These are phyloP conservation scores for Dendrophyllia cribrosa DNA, from an alignment of 64 coral and sea anemone species.

Conservation along the genomic window DNA sequence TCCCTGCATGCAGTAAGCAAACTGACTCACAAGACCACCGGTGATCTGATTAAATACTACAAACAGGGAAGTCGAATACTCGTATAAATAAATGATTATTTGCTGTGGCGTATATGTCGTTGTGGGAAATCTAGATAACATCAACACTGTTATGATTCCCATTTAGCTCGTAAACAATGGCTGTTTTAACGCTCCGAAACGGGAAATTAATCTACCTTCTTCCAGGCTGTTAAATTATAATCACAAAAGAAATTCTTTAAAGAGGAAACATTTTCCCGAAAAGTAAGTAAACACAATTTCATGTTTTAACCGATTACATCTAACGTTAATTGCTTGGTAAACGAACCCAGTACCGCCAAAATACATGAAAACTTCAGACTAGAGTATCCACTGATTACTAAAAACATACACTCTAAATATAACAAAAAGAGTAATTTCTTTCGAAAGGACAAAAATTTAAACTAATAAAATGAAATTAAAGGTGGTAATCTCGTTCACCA, in stretches of 20 bases:
- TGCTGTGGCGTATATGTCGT: background rate
- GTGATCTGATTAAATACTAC: background rate
- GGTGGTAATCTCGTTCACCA: too few species aligned
- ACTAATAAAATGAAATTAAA: background rate
- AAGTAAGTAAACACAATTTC: slow-evolving; percentile 12
- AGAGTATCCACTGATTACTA: background rate
- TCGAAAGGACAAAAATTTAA: background rate
- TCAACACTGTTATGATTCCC: background rate
- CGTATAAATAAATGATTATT: slow-evolving; percentile 45
- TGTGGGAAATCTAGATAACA: slow-evolving; percentile 16
- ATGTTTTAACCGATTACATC: background rate
- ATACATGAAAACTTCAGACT: background rate
- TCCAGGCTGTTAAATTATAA: background rate
- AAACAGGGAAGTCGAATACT: slow-evolving; percentile 3
- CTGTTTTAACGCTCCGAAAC: background rate
- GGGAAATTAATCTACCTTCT: background rate
- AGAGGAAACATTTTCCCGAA: background rate
- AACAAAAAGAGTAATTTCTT: too few species aligned
- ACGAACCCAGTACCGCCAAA: background rate
- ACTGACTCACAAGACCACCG: background rate
- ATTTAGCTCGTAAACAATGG: slow-evolving; percentile 25
- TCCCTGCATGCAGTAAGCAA: background rate
- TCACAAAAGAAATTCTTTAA: slow-evolving; percentile 10
- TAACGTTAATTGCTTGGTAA: slow-evolving; percentile 7
- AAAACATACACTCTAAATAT: too few species aligned